phyloP scores from a whole-genome alignment of 2,113 vertebrate genomes.

The Mungos mungo region DNA sequence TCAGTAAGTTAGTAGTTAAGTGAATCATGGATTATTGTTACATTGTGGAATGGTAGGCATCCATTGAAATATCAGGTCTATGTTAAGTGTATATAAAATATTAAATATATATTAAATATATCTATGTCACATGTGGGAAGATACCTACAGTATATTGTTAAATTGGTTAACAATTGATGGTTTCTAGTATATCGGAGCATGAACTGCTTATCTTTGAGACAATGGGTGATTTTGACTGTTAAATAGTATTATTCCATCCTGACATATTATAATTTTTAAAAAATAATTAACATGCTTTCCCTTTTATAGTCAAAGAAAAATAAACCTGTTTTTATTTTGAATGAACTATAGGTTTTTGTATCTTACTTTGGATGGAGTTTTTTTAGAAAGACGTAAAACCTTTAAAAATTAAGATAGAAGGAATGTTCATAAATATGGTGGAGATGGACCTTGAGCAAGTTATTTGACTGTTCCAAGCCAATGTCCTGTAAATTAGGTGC shows the following conservation, averaged over 20 bases:
- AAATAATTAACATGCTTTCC: neutral
- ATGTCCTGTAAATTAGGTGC: neutral
- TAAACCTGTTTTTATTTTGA: conserved; percentile 26
- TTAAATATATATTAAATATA: neutral
- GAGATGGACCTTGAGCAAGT: neutral
- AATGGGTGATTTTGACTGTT: neutral
- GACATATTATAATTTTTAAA: neutral
- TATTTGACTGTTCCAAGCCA: neutral
- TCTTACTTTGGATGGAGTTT: neutral
- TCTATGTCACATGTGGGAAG: neutral
- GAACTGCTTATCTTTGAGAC: neutral
- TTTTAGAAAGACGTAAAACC: neutral
- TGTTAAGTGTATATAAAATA: neutral
- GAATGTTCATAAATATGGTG: neutral
- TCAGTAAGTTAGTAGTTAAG: neutral
- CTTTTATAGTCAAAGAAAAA: neutral
- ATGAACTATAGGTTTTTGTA: neutral
- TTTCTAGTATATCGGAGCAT: neutral
- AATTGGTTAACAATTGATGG: neutral
- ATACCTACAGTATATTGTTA: neutral
- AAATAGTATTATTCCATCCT: conserved; percentile 6
- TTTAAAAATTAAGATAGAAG: conserved; percentile 35
- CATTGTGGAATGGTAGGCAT: neutral
- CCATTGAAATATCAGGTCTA: neutral
- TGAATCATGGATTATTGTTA: neutral